phyloP scores from a whole-genome alignment of 1,140 invertebrate genomes.

The Cydia amplana region DNA sequence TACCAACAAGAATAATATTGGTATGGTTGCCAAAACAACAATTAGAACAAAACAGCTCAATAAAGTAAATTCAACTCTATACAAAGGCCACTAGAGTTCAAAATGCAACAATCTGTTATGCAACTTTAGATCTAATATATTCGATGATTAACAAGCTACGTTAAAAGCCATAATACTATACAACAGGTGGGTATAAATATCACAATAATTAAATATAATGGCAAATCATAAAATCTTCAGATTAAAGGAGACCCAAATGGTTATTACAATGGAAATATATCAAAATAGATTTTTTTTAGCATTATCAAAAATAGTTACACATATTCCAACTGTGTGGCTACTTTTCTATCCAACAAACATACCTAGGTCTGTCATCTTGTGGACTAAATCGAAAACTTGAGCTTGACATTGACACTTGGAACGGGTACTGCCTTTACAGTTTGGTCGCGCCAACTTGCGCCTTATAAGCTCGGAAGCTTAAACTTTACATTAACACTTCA shows the following conservation, averaged over 20 bases:
- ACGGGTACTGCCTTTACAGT: too few species aligned
- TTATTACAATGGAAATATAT: background rate
- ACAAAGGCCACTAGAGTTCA: background rate
- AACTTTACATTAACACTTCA: too few species aligned
- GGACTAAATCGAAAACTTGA: too few species aligned
- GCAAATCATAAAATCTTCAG: background rate
- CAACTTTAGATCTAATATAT: background rate
- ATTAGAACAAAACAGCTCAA: background rate
- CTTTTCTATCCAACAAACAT: too few species aligned
- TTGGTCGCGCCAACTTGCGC: too few species aligned
- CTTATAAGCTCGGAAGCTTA: too few species aligned
- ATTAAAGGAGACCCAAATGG: background rate
- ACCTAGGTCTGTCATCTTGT: too few species aligned
- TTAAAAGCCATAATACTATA: background rate
- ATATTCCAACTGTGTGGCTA: too few species aligned
- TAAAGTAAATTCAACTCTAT: background rate
- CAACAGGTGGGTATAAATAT: slow-evolving; percentile 37
- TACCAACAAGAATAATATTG: background rate
- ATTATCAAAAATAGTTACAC: too few species aligned
- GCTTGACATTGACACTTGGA: too few species aligned
- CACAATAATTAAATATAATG: slow-evolving; percentile 33
- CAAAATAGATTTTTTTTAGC: too few species aligned
- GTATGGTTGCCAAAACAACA: background rate
- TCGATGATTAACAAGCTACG: slow-evolving; percentile 14
- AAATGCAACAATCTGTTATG: slow-evolving; percentile 5